Percentiles rank a stretch among this genome's conserved stretches.
These are phyloP conservation scores for Drosophila navojoa DNA, from an alignment of 1,140 invertebrate species.

Conservation along the genomic window DNA sequence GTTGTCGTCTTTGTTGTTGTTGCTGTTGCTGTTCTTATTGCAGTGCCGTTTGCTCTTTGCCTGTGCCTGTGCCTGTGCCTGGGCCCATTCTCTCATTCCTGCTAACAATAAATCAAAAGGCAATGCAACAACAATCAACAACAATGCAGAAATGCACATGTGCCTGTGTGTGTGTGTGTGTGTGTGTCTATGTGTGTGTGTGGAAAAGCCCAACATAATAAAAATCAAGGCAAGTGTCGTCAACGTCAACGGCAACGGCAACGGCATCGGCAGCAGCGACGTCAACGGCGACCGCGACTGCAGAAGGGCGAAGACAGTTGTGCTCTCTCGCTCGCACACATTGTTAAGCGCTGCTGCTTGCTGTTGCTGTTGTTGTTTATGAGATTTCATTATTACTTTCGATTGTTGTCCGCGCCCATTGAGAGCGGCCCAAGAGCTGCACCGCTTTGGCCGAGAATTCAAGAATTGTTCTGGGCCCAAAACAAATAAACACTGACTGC, in stretches of 20 bases:
- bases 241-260: slow-evolving; percentile 22
- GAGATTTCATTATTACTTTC: slow-evolving; percentile 81
- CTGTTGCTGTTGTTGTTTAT: slow-evolving; percentile 70
- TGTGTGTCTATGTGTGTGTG: background rate
- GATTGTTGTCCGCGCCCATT: slow-evolving; percentile 70
- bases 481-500: slow-evolving; percentile 74
- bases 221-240: slow-evolving; percentile 81
- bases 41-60: slow-evolving; percentile 28
- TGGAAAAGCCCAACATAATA: slow-evolving; percentile 76
- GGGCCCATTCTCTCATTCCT: slow-evolving; percentile 50
- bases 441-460: slow-evolving; percentile 47
- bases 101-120: slow-evolving; percentile 76
- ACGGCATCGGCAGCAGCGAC: slow-evolving; percentile 58
- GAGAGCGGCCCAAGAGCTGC: slow-evolving; percentile 27
- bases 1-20: background rate
- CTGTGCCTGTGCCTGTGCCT: slow-evolving; percentile 18
- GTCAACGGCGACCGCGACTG: slow-evolving; percentile 25
- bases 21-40: slow-evolving; percentile 11
- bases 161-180: slow-evolving; percentile 10
- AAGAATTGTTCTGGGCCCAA: slow-evolving; percentile 59
- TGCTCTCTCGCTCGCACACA: slow-evolving; percentile 14
- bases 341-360: slow-evolving; percentile 17
- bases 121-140: slow-evolving; percentile 40
- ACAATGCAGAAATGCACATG: slow-evolving; percentile 42
- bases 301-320: slow-evolving; percentile 39